Conservation (phyloP, 2,888 invertebrate species). For the Bembecia ichneumoniformis region DNA sequence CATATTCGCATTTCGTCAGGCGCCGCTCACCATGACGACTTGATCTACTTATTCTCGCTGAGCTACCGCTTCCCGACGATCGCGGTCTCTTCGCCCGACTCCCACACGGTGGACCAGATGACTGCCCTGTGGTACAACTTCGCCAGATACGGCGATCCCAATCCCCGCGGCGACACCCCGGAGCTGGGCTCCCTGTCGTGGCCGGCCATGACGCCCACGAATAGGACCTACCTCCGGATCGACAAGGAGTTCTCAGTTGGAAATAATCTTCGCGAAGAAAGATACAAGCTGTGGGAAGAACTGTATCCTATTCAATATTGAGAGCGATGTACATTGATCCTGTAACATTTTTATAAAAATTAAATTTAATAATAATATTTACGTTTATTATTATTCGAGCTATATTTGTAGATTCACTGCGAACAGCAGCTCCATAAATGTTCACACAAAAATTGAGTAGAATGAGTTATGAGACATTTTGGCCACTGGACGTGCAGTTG, state of each 20-base stretch:
- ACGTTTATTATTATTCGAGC: too few relatives aligned
- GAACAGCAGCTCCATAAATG: too few relatives aligned
- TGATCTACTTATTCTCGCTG: slow-evolving; percentile 61
- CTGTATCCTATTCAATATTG: slow-evolving; percentile 38
- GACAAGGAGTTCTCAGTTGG: slow-evolving; percentile 20
- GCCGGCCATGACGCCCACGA: slow-evolving; percentile 30
- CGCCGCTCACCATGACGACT: slow-evolving; percentile 58
- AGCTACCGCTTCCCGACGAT: slow-evolving; percentile 47
- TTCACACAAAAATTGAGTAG: too few relatives aligned
- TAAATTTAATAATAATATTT: too few relatives aligned
- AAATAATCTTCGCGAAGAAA: slow-evolving; percentile 30
- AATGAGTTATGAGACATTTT: too few relatives aligned
- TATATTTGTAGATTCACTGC: too few relatives aligned
- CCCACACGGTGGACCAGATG: slow-evolving; percentile 49
- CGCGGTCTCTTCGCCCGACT: slow-evolving; percentile 37
- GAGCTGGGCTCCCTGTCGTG: slow-evolving; percentile 22
- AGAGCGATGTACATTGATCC: not conserved
- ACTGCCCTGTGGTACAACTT: slow-evolving; percentile 61
- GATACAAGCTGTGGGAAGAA: slow-evolving; percentile 38
- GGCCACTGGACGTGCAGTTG: too few relatives aligned
- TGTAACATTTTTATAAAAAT: too few relatives aligned
- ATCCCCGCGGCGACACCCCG: slow-evolving; percentile 19
- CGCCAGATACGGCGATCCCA: slow-evolving; percentile 52
- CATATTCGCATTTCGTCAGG: slow-evolving; percentile 22
- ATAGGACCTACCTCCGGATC: slow-evolving; percentile 30